These are phyloP conservation scores for Argyrosomus japonicus DNA, from an alignment of 2,113 vertebrate species.

Conservation along the genomic window DNA sequence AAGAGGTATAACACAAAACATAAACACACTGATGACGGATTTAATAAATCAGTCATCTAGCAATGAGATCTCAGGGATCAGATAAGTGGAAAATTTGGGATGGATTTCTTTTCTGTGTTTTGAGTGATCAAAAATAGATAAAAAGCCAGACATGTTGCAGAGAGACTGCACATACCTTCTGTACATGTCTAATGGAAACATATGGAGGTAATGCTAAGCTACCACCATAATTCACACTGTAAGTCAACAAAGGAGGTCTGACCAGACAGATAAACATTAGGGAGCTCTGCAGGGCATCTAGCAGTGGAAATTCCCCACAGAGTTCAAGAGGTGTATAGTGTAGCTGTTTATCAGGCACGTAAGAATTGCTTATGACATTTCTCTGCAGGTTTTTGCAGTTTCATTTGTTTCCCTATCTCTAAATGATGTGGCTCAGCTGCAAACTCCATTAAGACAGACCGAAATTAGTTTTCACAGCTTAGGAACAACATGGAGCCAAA, in stretches of 20 bases:
- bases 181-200: conserved; percentile 19
- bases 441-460: conserved; percentile 69
- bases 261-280: conserved; percentile 66
- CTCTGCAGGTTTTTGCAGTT: conserved; percentile 66
- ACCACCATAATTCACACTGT: conserved; percentile 17
- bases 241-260: conserved; percentile 43
- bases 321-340: conserved; percentile 56
- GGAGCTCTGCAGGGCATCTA: conserved; percentile 36
- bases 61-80: not conserved
- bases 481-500: conserved; percentile 62
- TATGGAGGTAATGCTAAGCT: conserved; percentile 2
- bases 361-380: conserved; percentile 65
- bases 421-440: conserved; percentile 70
- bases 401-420: conserved; percentile 68
- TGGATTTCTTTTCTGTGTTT: not conserved
- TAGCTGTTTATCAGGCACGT: conserved; percentile 67
- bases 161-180: not conserved
- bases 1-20: not conserved
- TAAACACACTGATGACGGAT: not conserved
- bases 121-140: not conserved
- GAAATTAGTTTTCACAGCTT: conserved; percentile 74
- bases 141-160: conserved; percentile 7
- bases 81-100: not conserved
- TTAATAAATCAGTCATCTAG: not conserved
- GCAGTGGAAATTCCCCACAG: conserved; percentile 46